These are phyloP conservation scores for Sphaerophoria taeniata DNA, from an alignment of 2,888 invertebrate genomes.

Conservation along the genomic window DNA sequence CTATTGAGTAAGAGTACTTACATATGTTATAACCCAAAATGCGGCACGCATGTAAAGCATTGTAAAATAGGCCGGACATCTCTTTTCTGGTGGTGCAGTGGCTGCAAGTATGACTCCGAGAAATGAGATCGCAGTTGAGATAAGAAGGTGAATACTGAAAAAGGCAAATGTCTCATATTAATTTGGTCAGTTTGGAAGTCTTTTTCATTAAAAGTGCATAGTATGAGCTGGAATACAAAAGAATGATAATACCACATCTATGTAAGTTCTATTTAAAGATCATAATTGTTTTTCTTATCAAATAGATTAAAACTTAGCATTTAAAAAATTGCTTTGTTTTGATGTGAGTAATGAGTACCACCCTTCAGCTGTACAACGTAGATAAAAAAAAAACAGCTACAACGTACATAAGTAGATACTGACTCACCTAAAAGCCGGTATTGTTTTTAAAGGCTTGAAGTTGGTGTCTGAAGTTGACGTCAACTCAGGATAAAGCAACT, in stretches of 20 bases:
- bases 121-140: conserved; percentile 81
- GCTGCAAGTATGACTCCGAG: conserved; percentile 79
- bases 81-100: conserved; percentile 80
- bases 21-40: conserved; percentile 85
- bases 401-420: background rate
- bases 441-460: conserved; percentile 80
- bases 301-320: background rate
- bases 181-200: background rate
- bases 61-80: conserved; percentile 85
- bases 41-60: conserved; percentile 85
- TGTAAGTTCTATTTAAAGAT: background rate
- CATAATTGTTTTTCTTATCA: conserved; percentile 12
- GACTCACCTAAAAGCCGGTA: conserved; percentile 80
- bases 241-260: background rate
- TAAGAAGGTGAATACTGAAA: conserved; percentile 79
- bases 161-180: background rate
- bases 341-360: background rate
- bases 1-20: conserved; percentile 78
- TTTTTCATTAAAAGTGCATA: background rate
- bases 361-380: too few relatives aligned
- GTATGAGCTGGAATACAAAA: background rate
- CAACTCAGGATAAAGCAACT: conserved; percentile 80
- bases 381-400: background rate
- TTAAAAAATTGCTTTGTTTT: background rate
- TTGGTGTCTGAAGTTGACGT: conserved; percentile 78